A percentile compares a stretch with the other conserved stretches of the same genome.
These are phyloP conservation scores for Periplaneta americana DNA, from an alignment of 1,140 invertebrate genomes.

Conservation along the genomic window DNA sequence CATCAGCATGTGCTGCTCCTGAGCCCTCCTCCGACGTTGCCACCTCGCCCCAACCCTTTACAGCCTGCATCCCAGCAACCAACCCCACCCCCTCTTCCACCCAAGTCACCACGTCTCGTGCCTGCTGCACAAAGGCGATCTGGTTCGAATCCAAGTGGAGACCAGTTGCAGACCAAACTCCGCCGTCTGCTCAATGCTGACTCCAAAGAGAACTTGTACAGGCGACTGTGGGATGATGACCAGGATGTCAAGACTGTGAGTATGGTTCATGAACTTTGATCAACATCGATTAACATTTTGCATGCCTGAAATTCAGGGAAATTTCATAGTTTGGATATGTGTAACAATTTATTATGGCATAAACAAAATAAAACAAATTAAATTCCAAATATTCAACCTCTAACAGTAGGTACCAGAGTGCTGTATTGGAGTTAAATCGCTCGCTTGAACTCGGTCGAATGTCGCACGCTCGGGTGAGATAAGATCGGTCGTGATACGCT, in stretches of 20 bases:
- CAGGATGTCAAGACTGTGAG: conserved; percentile 12
- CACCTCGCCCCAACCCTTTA: neutral
- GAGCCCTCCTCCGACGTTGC: neutral
- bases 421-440: too few species aligned
- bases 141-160: conserved; percentile 38
- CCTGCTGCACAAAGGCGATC: conserved; percentile 39
- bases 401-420: too few species aligned
- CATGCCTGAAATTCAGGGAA: neutral
- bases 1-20: conserved; percentile 4
- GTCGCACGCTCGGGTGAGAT: too few species aligned
- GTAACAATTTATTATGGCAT: too few species aligned
- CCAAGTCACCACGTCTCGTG: conserved; percentile 46
- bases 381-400: too few species aligned
- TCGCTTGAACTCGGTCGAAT: too few species aligned
- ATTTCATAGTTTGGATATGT: neutral
- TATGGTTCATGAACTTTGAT: neutral
- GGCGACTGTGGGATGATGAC: conserved; percentile 7
- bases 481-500: too few species aligned
- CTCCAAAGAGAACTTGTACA: conserved; percentile 51
- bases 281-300: too few species aligned
- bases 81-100: conserved; percentile 38
- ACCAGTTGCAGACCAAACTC: conserved; percentile 73
- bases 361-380: too few species aligned
- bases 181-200: conserved; percentile 67
- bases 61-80: conserved; percentile 10